Percentiles rank a stretch among this genome's conserved stretches.
Evolutionary conservation across 2,888 invertebrate genomes (phyloP).

Genomic region (Phanerotoma sp.): DNA sequence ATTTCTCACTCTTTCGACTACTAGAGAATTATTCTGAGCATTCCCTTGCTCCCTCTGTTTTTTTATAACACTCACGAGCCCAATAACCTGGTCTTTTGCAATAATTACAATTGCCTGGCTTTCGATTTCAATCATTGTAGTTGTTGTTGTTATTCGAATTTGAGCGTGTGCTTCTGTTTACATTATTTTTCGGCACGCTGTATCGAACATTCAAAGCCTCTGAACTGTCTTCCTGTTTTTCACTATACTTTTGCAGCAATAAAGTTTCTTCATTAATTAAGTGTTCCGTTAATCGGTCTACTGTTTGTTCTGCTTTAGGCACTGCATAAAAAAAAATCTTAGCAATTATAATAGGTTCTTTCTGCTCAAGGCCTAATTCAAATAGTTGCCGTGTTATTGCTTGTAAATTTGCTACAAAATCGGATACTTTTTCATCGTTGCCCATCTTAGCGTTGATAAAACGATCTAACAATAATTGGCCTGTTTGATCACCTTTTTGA

Average conservation of each 20-base stretch:
- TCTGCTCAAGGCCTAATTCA: constrained; percentile 22
- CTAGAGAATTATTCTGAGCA: too few relatives aligned
- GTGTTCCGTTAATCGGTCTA: constrained; percentile 20
- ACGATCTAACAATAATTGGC: constrained; percentile 1
- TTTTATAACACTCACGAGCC: too few relatives aligned
- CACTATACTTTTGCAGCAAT: not conserved
- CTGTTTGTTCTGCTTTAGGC: constrained; percentile 10
- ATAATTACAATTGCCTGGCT: constrained; percentile 14
- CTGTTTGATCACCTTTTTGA: constrained; percentile 4
- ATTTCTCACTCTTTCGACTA: too few relatives aligned
- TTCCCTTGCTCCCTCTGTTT: too few relatives aligned
- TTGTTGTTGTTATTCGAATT: not conserved
- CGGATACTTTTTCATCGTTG: constrained; percentile 10
- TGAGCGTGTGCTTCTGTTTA: too few relatives aligned
- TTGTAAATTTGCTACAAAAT: constrained; percentile 20
- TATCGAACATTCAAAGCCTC: too few relatives aligned
- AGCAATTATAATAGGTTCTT: constrained; percentile 19
- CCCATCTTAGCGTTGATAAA: not conserved
- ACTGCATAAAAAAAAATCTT: constrained; percentile 29
- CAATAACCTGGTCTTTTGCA: constrained; percentile 18
- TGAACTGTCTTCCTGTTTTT: too few relatives aligned
- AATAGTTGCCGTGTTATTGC: constrained; percentile 14
- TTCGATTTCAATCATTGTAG: too few relatives aligned
- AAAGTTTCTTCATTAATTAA: constrained; percentile 23
- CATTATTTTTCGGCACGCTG: not conserved